phyloP scores from a whole-genome alignment of 2,888 invertebrate species.

The Vanessa cardui region DNA sequence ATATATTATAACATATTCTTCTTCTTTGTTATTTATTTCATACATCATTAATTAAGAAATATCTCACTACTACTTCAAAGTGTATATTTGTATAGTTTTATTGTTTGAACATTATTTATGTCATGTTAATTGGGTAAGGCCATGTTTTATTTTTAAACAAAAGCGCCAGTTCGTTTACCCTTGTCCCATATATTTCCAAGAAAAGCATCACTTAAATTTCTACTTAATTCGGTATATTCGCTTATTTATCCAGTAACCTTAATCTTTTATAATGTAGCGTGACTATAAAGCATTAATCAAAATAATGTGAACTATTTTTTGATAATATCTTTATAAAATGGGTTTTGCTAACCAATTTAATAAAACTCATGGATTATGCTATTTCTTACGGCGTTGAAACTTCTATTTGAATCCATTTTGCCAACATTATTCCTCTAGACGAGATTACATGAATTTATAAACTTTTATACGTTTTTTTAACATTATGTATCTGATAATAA shows the following conservation, averaged over 20 bases:
- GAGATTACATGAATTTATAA: too few species aligned
- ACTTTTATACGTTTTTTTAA: too few species aligned
- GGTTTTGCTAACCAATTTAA: conserved; percentile 20
- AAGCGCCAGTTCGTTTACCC: neutral
- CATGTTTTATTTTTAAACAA: neutral
- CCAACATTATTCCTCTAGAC: too few species aligned
- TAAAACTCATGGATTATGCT: neutral
- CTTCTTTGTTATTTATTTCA: too few species aligned
- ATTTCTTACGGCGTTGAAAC: too few species aligned
- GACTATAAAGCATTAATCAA: conserved; percentile 42
- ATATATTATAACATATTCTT: too few species aligned
- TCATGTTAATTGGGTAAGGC: neutral
- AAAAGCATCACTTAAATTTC: neutral
- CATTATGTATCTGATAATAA: too few species aligned
- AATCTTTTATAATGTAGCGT: conserved; percentile 42
- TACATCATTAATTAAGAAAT: too few species aligned
- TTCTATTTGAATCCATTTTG: too few species aligned
- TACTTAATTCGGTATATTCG: neutral
- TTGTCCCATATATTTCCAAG: neutral
- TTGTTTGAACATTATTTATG: neutral
- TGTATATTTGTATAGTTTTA: too few species aligned
- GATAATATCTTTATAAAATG: conserved; percentile 27
- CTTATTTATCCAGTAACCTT: conserved; percentile 18
- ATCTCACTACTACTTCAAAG: too few species aligned
- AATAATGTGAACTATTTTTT: conserved; percentile 23